phyloP scores from a whole-genome alignment of 2,888 invertebrate genomes.

The Amphipyra tragopoginis region DNA sequence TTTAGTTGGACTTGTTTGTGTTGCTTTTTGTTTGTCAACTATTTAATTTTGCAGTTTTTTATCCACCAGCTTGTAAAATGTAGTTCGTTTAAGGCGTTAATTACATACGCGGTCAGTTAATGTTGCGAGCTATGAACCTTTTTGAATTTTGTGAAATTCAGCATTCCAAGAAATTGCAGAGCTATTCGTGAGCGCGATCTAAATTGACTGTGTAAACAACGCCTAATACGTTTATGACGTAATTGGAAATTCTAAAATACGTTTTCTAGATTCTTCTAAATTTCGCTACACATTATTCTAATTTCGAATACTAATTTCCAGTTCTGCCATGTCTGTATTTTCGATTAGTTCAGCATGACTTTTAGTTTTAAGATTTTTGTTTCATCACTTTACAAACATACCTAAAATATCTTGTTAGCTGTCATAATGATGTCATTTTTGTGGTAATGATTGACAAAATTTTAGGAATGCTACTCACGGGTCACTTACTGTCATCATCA shows the following conservation, averaged over 20 bases:
- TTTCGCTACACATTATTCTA: not conserved
- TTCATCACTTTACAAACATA: constrained; percentile 9
- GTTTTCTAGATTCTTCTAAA: not conserved
- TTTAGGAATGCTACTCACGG: not conserved
- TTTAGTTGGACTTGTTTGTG: too few relatives aligned
- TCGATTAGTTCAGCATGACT: constrained; percentile 36
- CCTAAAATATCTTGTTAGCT: not conserved
- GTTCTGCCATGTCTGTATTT: constrained; percentile 21
- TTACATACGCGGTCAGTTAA: constrained; percentile 5
- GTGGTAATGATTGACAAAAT: not conserved
- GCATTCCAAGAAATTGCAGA: too few relatives aligned
- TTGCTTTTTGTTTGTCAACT: not conserved
- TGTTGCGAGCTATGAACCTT: not conserved
- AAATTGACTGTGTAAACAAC: constrained; percentile 10
- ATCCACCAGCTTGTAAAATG: constrained; percentile 15
- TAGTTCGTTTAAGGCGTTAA: constrained; percentile 10
- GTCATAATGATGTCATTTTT: constrained; percentile 41
- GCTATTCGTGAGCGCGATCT: too few relatives aligned
- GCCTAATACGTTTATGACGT: constrained; percentile 19
- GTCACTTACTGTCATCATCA: too few relatives aligned
- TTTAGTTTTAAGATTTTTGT: constrained; percentile 10
- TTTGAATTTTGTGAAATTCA: too few relatives aligned
- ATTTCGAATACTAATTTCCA: not conserved
- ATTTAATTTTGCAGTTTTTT: too few relatives aligned
- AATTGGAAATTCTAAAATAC: not conserved